A percentile compares a stretch with the other conserved stretches of the same genome.
Conservation (phyloP, 2,113 vertebrate genomes). For the human region GRCh38 chr20:33068501-33069000, state of each 20-base stretch:
- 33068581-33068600: not conserved
- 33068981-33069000: not conserved
- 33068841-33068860: not conserved
- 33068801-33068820: slow-evolving; percentile 63
- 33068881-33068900: slow-evolving; percentile 32
- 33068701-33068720: accelerated
- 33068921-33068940: not conserved
- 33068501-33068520: not conserved
- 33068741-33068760: not conserved
- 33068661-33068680: not conserved
- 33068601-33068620: not conserved
- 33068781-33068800: not conserved
- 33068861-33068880: slow-evolving; percentile 39
- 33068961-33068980: slow-evolving; percentile 63
- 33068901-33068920: not conserved
- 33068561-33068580: not conserved
- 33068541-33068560: accelerated
- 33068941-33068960: slow-evolving; percentile 65
- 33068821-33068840: slow-evolving; percentile 66
- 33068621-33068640: not conserved
- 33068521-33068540: no score
- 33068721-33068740: not conserved
- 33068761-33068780: not conserved
- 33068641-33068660: accelerated
- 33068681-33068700: not conserved